phyloP scores from a whole-genome alignment of 1,140 invertebrate species.

The Zaprionus camerounensis region DNA sequence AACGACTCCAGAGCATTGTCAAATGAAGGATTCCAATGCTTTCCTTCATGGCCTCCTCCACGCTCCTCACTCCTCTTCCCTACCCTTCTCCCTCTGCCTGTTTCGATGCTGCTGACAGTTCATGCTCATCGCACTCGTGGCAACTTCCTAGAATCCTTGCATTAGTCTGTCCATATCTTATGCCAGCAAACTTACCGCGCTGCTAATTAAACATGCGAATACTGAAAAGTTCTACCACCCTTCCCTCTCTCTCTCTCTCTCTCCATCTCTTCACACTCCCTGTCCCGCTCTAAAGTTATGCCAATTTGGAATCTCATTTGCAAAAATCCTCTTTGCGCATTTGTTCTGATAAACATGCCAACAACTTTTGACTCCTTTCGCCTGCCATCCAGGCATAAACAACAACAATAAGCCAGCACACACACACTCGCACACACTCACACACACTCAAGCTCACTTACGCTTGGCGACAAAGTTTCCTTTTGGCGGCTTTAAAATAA shows the following conservation, averaged over 20 bases:
- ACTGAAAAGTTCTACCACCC: conserved; percentile 26
- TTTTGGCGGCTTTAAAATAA: conserved; percentile 81
- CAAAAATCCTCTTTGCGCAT: conserved; percentile 64
- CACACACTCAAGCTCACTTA: conserved; percentile 42
- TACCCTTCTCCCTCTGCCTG: neutral
- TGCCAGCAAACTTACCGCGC: conserved; percentile 15
- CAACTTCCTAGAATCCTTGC: conserved; percentile 3
- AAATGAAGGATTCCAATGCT: conserved; percentile 4
- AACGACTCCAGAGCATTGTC: neutral
- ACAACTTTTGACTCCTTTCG: conserved; percentile 59
- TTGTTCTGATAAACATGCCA: conserved; percentile 75
- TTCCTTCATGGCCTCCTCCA: neutral
- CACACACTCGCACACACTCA: conserved; percentile 7
- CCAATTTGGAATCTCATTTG: conserved; percentile 77
- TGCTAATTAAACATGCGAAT: conserved; percentile 69
- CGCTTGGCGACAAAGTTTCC: conserved; percentile 76
- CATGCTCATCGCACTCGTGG: neutral
- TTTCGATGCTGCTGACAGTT: neutral
- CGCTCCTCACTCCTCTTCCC: neutral
- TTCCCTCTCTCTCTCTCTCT: neutral
- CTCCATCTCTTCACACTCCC: neutral
- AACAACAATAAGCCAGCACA: conserved; percentile 3
- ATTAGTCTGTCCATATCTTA: conserved; percentile 32
- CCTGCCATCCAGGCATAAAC: conserved; percentile 51
- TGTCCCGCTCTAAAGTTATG: conserved; percentile 62